Percentiles rank a stretch among this genome's conserved stretches.
These are phyloP conservation scores for Glaucidium brasilianum DNA, from an alignment of 2,113 vertebrate genomes.

Conservation along the genomic window DNA sequence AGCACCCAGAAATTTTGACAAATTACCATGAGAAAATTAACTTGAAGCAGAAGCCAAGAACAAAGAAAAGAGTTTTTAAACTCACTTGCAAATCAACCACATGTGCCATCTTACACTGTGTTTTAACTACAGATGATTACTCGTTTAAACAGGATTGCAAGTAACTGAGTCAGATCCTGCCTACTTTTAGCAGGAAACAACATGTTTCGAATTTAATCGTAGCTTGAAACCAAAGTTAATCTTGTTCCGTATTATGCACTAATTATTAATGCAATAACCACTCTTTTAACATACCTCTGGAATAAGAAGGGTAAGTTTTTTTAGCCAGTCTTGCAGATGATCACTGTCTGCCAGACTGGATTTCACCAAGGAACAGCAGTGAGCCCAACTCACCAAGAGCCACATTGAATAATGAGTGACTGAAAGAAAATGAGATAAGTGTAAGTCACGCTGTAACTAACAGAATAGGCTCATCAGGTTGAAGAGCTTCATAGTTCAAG, in stretches of 20 bases:
- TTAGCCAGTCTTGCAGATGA: conserved; percentile 95
- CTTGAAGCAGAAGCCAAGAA: not conserved
- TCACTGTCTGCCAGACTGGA: conserved; percentile 97
- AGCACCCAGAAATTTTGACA: not conserved
- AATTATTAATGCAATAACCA: not conserved
- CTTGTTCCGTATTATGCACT: not conserved
- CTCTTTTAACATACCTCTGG: conserved; percentile 84
- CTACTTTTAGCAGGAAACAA: not conserved
- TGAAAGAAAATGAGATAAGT: conserved; percentile 44
- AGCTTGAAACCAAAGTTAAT: not conserved
- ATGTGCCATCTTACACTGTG: not conserved
- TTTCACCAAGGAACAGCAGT: conserved; percentile 95
- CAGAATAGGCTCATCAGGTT: not conserved
- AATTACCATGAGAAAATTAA: not conserved
- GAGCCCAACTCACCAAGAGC: conserved; percentile 98
- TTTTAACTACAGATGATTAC: not conserved
- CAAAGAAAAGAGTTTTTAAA: not conserved
- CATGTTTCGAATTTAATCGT: not conserved
- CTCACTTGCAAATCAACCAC: not conserved
- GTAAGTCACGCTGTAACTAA: not conserved
- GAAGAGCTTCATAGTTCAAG: not conserved
- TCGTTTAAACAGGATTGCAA: not conserved
- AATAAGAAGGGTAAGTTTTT: conserved; percentile 94
- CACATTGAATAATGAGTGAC: conserved; percentile 99
- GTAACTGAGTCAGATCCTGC: not conserved